Base-by-base conservation (phyloP, 1,140 invertebrate genomes). In the Drosophila erecta region DNA sequence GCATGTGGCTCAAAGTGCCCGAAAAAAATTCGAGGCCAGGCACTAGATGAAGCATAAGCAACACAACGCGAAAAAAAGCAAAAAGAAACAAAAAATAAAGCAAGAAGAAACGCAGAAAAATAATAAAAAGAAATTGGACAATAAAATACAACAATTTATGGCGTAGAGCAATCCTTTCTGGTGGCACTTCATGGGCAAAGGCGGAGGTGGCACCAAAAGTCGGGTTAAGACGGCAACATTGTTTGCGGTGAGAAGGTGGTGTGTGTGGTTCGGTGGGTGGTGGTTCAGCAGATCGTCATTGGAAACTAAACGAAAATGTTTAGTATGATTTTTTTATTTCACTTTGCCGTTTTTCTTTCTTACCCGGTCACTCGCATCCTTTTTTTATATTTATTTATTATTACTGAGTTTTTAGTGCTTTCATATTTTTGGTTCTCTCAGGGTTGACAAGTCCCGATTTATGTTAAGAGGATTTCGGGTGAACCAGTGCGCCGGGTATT, bases 41-140 rank as follows among this genome's bases (percentile, higher is more conserved):
- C 76, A 80, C 67, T 80, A 89, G 76, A 89, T 84, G 84, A 89
- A 89, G 84, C 79, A 87, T 76, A 80, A 87, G 84, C 72, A 79
- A 73, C 66, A 77, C 59, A 89, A 59, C 71, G 84, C 84, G 50
- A 66, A 81, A 84, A 79, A 80, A 80, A 67, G 57, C 58, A 12
- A 49, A 30, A 46, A 30, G 1, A 66, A 81, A 85, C 72, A 77
- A 73, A 65, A 60, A 55, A 14, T 33, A 33, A 47, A 72, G 67
- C 41, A 89, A 76, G 7, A 73, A 75, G 67, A 76, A 87, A 83
- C 71, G 60, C 61, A 87, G 77, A 86, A 76, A 87, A 87, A 89
- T 89, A 87, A 89, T 89, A 89, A 89, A 89, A 89, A 89, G 79
- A 90, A 89, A 89, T 89, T 89, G 84, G 79, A 89, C 84, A 89